These are phyloP conservation scores for Aphelinus atriplicis DNA, from an alignment of 1,140 invertebrate genomes.

Conservation along the genomic window DNA sequence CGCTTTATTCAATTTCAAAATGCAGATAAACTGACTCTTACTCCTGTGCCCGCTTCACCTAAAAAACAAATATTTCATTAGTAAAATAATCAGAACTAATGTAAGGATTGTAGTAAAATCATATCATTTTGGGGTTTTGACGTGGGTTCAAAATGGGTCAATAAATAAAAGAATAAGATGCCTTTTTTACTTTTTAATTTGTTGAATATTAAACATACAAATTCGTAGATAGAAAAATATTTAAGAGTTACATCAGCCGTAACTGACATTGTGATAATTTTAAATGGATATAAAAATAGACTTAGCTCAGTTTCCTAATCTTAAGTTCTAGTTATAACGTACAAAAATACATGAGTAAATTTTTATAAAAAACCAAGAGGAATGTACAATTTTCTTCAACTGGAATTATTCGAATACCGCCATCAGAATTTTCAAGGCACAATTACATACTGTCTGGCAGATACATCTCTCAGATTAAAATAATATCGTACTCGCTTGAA, in stretches of 20 bases:
- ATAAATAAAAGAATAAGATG: conserved; percentile 16
- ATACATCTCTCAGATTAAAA: too few species aligned
- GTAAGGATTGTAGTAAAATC: background rate
- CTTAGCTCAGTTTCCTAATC: background rate
- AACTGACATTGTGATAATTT: conserved; percentile 10
- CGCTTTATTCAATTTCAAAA: background rate
- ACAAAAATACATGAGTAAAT: too few species aligned
- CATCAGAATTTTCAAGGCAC: too few species aligned
- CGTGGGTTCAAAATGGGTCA: background rate
- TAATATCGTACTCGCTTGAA: background rate
- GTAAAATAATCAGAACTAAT: background rate
- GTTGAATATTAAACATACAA: conserved; percentile 30
- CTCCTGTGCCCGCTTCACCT: conserved; percentile 27
- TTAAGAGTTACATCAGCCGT: conserved; percentile 18
- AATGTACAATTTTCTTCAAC: too few species aligned
- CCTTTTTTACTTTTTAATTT: conserved; percentile 32
- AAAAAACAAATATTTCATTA: conserved; percentile 25
- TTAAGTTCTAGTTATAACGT: too few species aligned
- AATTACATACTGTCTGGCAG: too few species aligned
- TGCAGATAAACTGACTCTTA: conserved; percentile 25
- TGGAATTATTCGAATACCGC: too few species aligned
- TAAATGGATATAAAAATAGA: conserved; percentile 34
- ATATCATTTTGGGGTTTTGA: background rate
- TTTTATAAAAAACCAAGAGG: too few species aligned
- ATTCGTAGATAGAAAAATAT: conserved; percentile 15